Percentiles rank a stretch among this genome's conserved stretches.
Evolutionary conservation across 2,113 vertebrate species (phyloP).

Genomic region (Cairina moschata): DNA sequence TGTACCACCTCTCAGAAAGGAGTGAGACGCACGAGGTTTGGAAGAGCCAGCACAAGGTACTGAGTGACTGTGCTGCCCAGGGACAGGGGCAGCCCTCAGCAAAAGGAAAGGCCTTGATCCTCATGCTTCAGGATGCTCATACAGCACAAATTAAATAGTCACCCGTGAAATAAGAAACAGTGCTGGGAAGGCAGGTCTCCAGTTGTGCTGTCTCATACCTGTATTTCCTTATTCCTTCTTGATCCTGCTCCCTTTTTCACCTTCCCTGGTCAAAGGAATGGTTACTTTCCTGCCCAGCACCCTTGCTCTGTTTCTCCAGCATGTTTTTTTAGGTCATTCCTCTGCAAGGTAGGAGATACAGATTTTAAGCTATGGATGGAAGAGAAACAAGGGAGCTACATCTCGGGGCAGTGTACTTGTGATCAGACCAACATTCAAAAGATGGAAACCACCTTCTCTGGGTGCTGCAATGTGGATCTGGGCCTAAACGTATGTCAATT

Average conservation of each 20-base stretch:
- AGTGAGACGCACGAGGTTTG: too few relatives aligned
- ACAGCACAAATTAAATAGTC: neutral
- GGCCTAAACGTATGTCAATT: neutral
- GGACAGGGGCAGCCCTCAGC: neutral
- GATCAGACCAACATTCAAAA: neutral
- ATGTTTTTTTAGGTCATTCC: neutral
- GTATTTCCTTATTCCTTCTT: neutral
- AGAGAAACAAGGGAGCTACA: neutral
- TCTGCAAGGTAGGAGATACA: neutral
- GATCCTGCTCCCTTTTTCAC: accelerated
- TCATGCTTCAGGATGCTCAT: neutral
- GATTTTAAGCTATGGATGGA: neutral
- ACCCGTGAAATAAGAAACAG: neutral
- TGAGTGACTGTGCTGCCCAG: neutral
- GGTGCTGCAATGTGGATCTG: neutral
- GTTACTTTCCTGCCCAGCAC: neutral
- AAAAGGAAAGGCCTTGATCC: neutral
- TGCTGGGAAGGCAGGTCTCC: neutral
- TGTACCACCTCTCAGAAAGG: neutral
- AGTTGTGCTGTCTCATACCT: neutral
- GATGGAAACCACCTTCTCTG: neutral
- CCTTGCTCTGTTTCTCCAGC: neutral
- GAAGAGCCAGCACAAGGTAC: too few relatives aligned
- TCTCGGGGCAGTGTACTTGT: neutral
- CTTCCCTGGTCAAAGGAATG: neutral